Evolutionary conservation across 2,888 invertebrate species (phyloP).

Genomic region (Drosophila pseudotakahashii): DNA sequence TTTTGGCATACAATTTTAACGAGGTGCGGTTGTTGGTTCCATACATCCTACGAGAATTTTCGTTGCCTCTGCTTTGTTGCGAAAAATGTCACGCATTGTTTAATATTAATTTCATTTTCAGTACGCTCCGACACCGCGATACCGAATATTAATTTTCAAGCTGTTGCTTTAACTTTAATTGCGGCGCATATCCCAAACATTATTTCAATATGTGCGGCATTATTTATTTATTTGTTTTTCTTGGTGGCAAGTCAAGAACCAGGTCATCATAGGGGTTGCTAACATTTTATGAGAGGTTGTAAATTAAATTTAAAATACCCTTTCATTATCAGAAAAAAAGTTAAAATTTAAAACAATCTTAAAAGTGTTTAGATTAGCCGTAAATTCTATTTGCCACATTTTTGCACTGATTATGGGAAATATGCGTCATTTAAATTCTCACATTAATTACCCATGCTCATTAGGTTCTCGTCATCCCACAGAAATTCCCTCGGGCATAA

Average conservation of each 20-base stretch:
- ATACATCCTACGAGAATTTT: conserved; percentile 17
- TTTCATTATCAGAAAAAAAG: not conserved
- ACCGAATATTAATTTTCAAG: conserved; percentile 32
- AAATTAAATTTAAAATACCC: conserved; percentile 5
- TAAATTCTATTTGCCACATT: not conserved
- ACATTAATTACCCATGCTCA: conserved; percentile 43
- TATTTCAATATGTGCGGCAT: conserved; percentile 9
- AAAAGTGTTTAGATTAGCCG: not conserved
- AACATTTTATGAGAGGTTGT: conserved; percentile 1
- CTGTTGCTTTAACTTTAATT: conserved; percentile 37
- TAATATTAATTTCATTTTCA: conserved; percentile 50
- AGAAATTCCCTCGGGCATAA: not conserved
- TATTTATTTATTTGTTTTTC: conserved; percentile 7
- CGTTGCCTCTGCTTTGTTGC: conserved; percentile 35
- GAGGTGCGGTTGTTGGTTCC: conserved; percentile 60
- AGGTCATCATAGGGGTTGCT: too few relatives aligned
- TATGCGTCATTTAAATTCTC: conserved; percentile 53
- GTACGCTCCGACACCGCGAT: conserved; percentile 26
- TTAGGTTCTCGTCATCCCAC: conserved; percentile 26
- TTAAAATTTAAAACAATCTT: not conserved
- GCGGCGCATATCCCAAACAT: conserved; percentile 14
- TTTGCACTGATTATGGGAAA: conserved; percentile 5
- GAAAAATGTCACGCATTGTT: conserved; percentile 60
- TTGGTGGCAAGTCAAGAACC: conserved; percentile 11
- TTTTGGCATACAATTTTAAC: conserved; percentile 73